Evolutionary conservation across 2,113 vertebrate species (phyloP).

Genomic region (Xiphophorus maculatus): DNA sequence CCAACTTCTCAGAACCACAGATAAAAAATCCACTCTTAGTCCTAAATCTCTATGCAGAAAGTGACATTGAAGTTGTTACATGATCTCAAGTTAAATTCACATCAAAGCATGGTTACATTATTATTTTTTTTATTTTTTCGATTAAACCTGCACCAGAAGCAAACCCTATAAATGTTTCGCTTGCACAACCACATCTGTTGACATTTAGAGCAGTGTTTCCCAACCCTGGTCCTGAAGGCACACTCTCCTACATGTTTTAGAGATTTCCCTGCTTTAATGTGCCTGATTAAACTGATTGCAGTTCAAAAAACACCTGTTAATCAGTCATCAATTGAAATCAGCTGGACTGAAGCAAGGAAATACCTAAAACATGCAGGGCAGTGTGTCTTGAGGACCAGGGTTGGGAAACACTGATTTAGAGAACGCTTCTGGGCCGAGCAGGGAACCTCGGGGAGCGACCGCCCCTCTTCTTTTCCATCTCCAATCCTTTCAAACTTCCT

Average conservation of each 20-base stretch:
- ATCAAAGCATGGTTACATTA: constrained; percentile 65
- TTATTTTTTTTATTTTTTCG: background rate
- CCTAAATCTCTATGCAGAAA: constrained; percentile 19
- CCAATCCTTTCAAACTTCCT: constrained; percentile 1
- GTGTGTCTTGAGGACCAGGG: no score
- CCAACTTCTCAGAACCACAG: constrained; percentile 23
- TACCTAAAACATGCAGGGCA: no score
- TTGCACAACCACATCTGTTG: constrained; percentile 17
- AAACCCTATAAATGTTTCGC: constrained; percentile 31
- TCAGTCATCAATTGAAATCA: no score
- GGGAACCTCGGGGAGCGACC: constrained; percentile 54
- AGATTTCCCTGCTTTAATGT: no score
- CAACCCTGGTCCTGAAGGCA: no score
- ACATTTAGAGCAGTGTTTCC: constrained; percentile 1
- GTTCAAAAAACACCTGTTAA: no score
- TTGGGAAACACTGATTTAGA: background rate
- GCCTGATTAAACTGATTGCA: no score
- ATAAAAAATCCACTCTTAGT: constrained; percentile 11
- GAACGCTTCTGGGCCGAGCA: constrained; percentile 50
- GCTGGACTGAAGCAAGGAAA: no score
- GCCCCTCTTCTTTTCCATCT: constrained; percentile 49
- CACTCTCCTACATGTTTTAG: no score
- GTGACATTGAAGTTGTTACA: constrained; percentile 49
- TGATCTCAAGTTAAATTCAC: constrained; percentile 53
- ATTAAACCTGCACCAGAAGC: constrained; percentile 59